phyloP scores from a whole-genome alignment of 1,140 invertebrate species.

The Aplysia californica region DNA sequence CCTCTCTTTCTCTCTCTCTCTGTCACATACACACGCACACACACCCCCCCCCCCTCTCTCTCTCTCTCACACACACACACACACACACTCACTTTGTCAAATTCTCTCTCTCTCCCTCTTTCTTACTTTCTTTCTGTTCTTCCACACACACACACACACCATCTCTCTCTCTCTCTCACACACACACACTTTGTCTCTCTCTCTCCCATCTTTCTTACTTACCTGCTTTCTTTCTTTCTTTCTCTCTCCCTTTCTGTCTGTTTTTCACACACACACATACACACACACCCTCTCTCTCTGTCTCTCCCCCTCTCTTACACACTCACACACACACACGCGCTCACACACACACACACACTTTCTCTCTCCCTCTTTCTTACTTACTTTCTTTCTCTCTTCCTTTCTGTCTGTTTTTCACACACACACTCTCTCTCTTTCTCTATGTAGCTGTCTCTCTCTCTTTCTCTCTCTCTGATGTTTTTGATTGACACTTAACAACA shows the following conservation, averaged over 20 bases:
- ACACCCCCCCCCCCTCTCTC: neutral
- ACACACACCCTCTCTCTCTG: neutral
- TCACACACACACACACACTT: neutral
- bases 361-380: neutral
- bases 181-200: neutral
- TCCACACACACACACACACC: neutral
- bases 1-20: constrained; percentile 11
- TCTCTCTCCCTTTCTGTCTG: neutral
- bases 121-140: neutral
- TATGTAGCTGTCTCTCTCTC: neutral
- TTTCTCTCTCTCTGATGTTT: neutral
- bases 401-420: neutral
- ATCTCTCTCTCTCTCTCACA: neutral
- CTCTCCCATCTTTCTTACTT: neutral
- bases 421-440: neutral
- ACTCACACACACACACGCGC: neutral
- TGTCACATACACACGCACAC: neutral
- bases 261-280: neutral
- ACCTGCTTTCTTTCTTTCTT: neutral
- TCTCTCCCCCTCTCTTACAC: neutral
- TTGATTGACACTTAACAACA: too few species aligned
- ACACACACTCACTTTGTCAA: neutral
- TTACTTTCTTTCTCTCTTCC: neutral
- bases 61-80: neutral
- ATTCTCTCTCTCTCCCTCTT: neutral